Evolutionary conservation across 2,888 invertebrate species (phyloP), one percentile per base, ranked within the genome.

Genomic region (Globia sparganii): DNA sequence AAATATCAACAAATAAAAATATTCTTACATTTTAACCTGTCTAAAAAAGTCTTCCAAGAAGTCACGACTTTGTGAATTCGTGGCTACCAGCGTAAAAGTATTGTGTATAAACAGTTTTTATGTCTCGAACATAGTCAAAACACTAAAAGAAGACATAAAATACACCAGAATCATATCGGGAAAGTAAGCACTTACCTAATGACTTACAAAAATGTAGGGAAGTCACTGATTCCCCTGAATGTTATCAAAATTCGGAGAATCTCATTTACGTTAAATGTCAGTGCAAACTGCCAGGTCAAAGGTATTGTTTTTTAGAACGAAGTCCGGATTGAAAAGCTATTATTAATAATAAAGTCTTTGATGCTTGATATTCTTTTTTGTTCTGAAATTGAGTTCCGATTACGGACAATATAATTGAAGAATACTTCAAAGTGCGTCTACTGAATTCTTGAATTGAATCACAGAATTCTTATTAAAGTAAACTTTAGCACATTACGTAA

Each of bases 321-420:
- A 28, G 82, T 53, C 34, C 21, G 37, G 34, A 53, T 68, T 58
- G 34, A 65, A 37, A 68, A 75, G 64, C 25, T 62, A 56, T 65
- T 80, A 34, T n/a, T n/a, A n/a, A n/a, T 28, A 25, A 34, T 18
- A 11, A 80, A 58, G 40, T 43, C 62, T 70, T 76, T 83, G 68
- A 72, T 34, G 40, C 61, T 37, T 31, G n/a, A 59, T 66, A 46
- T 69, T 53, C 1, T 46, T 25, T 80, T 69, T 31, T 34, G 49
- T 64, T 56, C 28, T 37, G n/a, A 40, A 67, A 81, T 67, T 62
- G 34, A 49, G 4, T 69, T 62, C 61, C 34, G 15, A n/a, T 56
- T 65, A 37, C 31, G n/a, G 15, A 11, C 4, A 70, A 34, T 61
- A 53, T 37, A 56, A 43, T 71, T 56, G 8, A 43, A 46, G 21